phyloP scores from a whole-genome alignment of 2,888 invertebrate species.

The Acleris holmiana region DNA sequence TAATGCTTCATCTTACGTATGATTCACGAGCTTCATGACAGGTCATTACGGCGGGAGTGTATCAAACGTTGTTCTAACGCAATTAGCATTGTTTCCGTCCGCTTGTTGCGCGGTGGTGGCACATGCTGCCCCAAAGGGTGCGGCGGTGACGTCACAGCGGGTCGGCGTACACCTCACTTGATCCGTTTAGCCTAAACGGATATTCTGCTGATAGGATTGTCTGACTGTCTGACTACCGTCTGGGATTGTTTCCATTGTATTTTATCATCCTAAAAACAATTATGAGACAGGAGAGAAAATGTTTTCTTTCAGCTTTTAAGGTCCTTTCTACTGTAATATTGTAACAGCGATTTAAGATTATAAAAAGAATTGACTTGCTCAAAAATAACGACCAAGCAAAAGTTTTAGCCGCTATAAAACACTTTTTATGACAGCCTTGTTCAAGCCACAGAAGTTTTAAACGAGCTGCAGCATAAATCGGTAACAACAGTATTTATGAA shows the following conservation, averaged over 20 bases:
- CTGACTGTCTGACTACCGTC: slow-evolving; percentile 51
- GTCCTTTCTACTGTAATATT: neutral
- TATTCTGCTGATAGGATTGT: slow-evolving; percentile 64
- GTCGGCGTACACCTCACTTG: slow-evolving; percentile 66
- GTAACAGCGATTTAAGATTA: too few species aligned
- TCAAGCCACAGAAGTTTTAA: slow-evolving; percentile 1
- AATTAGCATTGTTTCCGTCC: slow-evolving; percentile 29
- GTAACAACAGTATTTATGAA: neutral
- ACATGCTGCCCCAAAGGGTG: slow-evolving; percentile 18
- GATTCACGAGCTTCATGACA: slow-evolving; percentile 2
- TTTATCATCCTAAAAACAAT: neutral
- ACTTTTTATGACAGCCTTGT: neutral
- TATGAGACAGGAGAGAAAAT: neutral
- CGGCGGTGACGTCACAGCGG: slow-evolving; percentile 56
- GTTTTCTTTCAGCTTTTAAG: slow-evolving; percentile 3
- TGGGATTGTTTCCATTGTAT: slow-evolving; percentile 24
- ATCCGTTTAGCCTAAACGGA: slow-evolving; percentile 76
- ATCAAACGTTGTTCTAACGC: slow-evolving; percentile 27
- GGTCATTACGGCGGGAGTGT: slow-evolving; percentile 19
- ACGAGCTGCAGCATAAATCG: slow-evolving; percentile 2
- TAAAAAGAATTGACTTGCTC: too few species aligned
- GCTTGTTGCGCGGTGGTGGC: slow-evolving; percentile 13
- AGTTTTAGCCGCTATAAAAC: too few species aligned
- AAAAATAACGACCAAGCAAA: too few species aligned
- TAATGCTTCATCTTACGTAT: too few species aligned